Evolutionary conservation across 2,888 invertebrate species (phyloP), one percentile per base, ranked within the genome.

Genomic region (Aromia moschata): DNA sequence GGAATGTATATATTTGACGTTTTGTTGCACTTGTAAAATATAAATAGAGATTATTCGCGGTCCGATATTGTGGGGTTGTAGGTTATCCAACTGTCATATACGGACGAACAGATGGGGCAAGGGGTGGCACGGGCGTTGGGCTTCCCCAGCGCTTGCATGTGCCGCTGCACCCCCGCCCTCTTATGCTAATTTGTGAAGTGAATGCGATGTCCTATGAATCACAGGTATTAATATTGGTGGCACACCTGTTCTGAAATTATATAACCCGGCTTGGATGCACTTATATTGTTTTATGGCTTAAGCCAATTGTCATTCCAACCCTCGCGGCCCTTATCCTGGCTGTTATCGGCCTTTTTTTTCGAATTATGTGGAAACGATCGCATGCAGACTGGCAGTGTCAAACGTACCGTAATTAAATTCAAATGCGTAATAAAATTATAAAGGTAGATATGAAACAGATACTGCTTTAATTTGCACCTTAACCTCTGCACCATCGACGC

Each of bases 131-230:
- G 18, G 16, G 37, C 37, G 18, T 37, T 12, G 25, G 14, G 15
- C 12, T 51, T 37, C 53, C 43, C 31, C 49, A 45, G 45, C 57
- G 54, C 56, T 52, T 63, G 62, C 62, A 47, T 47, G 47, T 18
- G 12, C 12, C 11, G 18, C 4, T 58, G 58, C 58, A 60, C 65
- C 65, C 62, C 64, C 63, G 58, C 64, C 45, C 37, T 60, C 60
- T 64, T 70, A 70, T 70, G 70, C 59, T 70, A 70, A 70, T 70
- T 69, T 66, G 66, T 64, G 62, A 69, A 68, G 51, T 67, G 67
- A 67, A 67, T 64, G 65, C 60, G 59, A 67, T 69, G 66, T 66
- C 60, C 54, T 67, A 67, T 67, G 67, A 67, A 64, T 67, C 64
- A 67, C 61, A 67, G 67, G 64, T 64, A 67, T 64, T 59, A 60